Base-by-base conservation (phyloP, 2,888 invertebrate species). In the Drosophila anceps region DNA sequence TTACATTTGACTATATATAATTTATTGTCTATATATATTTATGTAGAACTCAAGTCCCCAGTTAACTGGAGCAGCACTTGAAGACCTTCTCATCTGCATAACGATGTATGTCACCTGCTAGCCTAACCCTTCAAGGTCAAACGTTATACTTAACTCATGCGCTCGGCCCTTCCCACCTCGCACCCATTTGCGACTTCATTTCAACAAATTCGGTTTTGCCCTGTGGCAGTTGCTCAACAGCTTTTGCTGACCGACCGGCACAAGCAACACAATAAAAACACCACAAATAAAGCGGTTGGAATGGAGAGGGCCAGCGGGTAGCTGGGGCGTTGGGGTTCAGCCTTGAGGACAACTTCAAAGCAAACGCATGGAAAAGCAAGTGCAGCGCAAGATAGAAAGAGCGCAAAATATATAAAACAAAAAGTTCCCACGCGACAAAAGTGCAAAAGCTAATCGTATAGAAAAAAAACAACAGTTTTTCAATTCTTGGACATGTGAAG, bases 401-500 rank as follows among this genome's bases (percentile, higher is more conserved):
- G 76, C 39, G 31, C 43, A 60, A 61, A 48, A 20, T 24, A 27
- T 55, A 48, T 20, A 67, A 80, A 48, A 48, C 20, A 67, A 80
- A 59, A 70, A 81, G 39, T 81, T 78, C 77, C 81, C 78, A 81
- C 78, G 81, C 72, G 64, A 53, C 64, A 55, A 61, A 58, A 80
- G 76, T 68, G 75, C 68, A 69, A 67, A 69, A 66, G 67, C 67
- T 62, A 76, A 76, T 76, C 48, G 51, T 20, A 53, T 24, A 53
- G 15, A 59, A 50, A 54, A 50, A 54, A 54, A 62, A 55, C 37
- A 27, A 54, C 39, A 64, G 66, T 76, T 80, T 70, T 77, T 62
- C 69, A 73, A 78, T 79, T 79, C 78, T 62, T 46, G 55, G n/a
- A n/a, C 61, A 53, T 66, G 72, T 62, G 59, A 59, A 75, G 54